Evolutionary conservation across 2,113 vertebrate species (phyloP).

Genomic region (Neopipo cinnamomea): DNA sequence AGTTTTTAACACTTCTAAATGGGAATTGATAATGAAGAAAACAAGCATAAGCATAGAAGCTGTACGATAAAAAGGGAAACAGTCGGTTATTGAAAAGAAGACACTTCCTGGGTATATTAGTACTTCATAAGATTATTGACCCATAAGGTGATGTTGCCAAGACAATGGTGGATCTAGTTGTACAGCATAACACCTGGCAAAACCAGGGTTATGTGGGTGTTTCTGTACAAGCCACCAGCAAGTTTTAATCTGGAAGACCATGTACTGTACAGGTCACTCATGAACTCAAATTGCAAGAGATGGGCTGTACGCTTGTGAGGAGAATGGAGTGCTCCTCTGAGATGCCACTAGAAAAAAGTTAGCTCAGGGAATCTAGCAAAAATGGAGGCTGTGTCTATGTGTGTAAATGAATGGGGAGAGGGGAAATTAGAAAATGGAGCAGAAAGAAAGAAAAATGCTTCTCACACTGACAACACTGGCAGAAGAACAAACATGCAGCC

Average conservation of each 20-base stretch:
- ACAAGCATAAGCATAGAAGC: background rate
- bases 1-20: background rate
- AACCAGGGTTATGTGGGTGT: background rate
- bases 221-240: background rate
- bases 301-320: background rate
- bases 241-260: background rate
- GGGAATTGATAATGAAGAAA: background rate
- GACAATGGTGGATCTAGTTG: background rate
- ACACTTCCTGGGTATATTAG: background rate
- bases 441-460: background rate
- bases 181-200: background rate
- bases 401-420: background rate
- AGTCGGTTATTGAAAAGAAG: background rate
- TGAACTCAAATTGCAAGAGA: background rate
- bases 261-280: background rate
- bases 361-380: background rate
- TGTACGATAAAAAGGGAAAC: background rate
- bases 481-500: background rate
- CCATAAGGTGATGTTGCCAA: background rate
- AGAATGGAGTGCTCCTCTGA: background rate
- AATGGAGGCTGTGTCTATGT: background rate
- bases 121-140: background rate
- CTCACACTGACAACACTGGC: background rate
- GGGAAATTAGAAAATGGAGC: background rate
- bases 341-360: background rate